A percentile compares a stretch with the other conserved stretches of the same genome.
phyloP scores from a whole-genome alignment of 2,797 vertebrate genomes.

The Carapus acus region DNA sequence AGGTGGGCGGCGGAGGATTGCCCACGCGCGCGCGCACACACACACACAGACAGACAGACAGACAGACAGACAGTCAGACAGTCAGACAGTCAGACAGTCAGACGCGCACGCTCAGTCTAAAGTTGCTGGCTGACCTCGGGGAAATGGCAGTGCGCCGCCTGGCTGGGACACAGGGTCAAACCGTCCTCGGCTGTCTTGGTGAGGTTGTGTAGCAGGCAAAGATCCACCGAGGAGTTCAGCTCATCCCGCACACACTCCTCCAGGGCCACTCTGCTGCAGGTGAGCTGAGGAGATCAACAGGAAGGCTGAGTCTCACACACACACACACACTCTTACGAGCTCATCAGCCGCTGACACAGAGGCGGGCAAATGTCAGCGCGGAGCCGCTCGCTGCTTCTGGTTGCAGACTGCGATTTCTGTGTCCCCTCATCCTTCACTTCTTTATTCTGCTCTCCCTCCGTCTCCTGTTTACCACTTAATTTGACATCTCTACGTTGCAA shows the following conservation, averaged over 20 bases:
- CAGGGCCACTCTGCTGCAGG: constrained; percentile 79
- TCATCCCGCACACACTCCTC: constrained; percentile 71
- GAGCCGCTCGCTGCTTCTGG: too few relatives aligned
- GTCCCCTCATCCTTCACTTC: too few relatives aligned
- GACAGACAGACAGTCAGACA: not conserved
- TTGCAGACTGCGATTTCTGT: too few relatives aligned
- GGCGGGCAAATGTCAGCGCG: too few relatives aligned
- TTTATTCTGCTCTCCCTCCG: too few relatives aligned
- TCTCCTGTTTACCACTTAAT: too few relatives aligned
- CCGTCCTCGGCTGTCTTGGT: constrained; percentile 75
- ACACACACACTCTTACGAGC: too few relatives aligned
- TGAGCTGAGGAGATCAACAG: constrained; percentile 71
- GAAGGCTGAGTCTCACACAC: constrained; percentile 6
- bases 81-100: not conserved
- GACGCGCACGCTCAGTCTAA: constrained; percentile 12
- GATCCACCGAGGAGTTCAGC: constrained; percentile 75
- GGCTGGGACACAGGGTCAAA: constrained; percentile 70
- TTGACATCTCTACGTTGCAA: too few relatives aligned
- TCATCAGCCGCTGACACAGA: too few relatives aligned
- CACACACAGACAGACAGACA: constrained; percentile 2
- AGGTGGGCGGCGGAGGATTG: not conserved
- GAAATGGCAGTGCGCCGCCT: constrained; percentile 80
- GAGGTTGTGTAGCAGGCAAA: constrained; percentile 82
- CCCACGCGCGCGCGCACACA: not conserved
- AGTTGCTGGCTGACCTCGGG: constrained; percentile 78